Base-by-base conservation (phyloP, 92 coral and sea anemone species). In the Metridium senile region DNA sequence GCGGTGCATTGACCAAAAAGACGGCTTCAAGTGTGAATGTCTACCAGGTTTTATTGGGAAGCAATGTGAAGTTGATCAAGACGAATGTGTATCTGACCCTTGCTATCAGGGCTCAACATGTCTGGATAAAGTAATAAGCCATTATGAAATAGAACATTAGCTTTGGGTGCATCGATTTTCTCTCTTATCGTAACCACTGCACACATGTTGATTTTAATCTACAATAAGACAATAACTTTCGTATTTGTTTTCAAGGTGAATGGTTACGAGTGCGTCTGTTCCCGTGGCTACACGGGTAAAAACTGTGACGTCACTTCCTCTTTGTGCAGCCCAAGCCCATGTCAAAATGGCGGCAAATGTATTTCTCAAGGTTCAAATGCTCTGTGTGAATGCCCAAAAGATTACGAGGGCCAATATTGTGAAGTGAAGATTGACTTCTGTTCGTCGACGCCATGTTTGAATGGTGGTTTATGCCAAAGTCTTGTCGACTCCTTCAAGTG, bases 101-200 rank as follows among this genome's bases (percentile, higher is more conserved):
- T 95, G 99, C 52, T 95, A 89, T 66, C 93, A 87, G 30, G 97
- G 92, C 18, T 89, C 99, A n/a, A 85, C 92, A 1, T 95, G 99
- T 63, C 68, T 95, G 62, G 97, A 95, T 66, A 89, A 95, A 97
- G 99, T 75, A 28, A 63, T n/a, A 11, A 28, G 20, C 65, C 20
- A 6, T 20, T 4, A n/a, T n/a, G n/a, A n/a, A n/a, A n/a, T n/a
- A n/a, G n/a, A n/a, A n/a, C n/a, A n/a, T n/a, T n/a, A n/a, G n/a
- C n/a, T n/a, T n/a, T n/a, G n/a, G n/a, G n/a, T n/a, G n/a, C n/a
- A n/a, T n/a, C n/a, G n/a, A n/a, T n/a, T n/a, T n/a, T n/a, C n/a
- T n/a, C n/a, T n/a, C n/a, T n/a, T n/a, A n/a, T n/a, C n/a, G n/a
- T n/a, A n/a, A n/a, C n/a, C 13, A 39, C 49, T 6, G 6, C 13